Evolutionary conservation across 2,888 invertebrate genomes (phyloP), one percentile per base, ranked within the genome.

Genomic region (Drosophila monieri): DNA sequence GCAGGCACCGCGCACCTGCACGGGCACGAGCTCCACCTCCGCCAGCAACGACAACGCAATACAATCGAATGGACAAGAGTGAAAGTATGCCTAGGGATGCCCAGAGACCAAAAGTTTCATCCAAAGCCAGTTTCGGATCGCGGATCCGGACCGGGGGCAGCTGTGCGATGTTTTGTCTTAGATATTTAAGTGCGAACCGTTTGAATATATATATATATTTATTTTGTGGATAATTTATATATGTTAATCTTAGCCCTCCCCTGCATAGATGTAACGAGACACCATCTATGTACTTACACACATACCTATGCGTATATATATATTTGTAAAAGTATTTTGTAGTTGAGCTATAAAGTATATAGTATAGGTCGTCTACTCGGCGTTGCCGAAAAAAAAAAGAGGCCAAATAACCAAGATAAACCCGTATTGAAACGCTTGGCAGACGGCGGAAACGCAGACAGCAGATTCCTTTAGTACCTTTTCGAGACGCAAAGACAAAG

Each of bases 1-100:
- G 79, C 93, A 94, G 88, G 93, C 96, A 77, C 95, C 96, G 9
- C 86, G 78, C 15, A 53, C 54, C 14, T 51, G 49, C 9, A 46
- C 53, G 2, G 61, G 18, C 14, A 30, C 23, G 15, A 39, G 21
- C 41, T 21, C n/a, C 9, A 41, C 14, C 39, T 15, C 39, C 21
- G n/a, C 37, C 9, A 14, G 32, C 41, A 80, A 49, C 48, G 75
- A 77, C 54, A 79, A 76, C 73, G 69, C 74, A 64, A 67, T 74
- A 62, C 84, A 90, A 75, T 75, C 90, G 59, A 90, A 90, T 88
- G 90, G 90, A 52, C 86, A 88, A 78, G 86, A 90, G 76, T 90
- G 76, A 90, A 80, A 61, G 51, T 39, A 55, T 49, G 52, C 51
- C 21, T 46, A 44, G 27, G 32, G 14, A 27, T 27, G 35, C 23